Conservation (phyloP, 1,140 invertebrate genomes). For the Chionoecetes opilio region DNA sequence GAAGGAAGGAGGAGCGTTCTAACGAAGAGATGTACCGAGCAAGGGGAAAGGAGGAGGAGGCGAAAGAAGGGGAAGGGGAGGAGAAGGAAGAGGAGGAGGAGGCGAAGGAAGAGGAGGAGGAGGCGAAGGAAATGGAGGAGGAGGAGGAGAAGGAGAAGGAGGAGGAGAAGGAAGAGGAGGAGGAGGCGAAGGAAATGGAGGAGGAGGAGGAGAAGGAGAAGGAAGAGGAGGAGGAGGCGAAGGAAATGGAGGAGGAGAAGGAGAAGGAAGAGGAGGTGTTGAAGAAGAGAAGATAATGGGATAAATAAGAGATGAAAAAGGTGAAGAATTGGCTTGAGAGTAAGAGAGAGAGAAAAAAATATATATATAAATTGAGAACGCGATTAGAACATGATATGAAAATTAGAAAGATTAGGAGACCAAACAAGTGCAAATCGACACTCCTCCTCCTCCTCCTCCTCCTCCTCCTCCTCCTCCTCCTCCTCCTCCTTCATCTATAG, state of each 20-base stretch:
- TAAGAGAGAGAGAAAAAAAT: neutral
- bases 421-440: no score
- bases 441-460: conserved; percentile 1
- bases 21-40: no score
- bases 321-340: neutral
- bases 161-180: neutral
- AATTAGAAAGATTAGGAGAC: no score
- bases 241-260: neutral
- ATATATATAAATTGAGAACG: neutral
- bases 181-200: neutral
- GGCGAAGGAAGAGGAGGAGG: no score
- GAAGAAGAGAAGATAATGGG: neutral
- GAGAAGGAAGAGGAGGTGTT: neutral
- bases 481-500: neutral
- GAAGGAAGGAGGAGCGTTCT: no score
- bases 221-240: neutral
- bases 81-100: no score
- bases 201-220: neutral
- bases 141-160: neutral
- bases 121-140: neutral
- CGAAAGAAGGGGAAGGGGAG: no score
- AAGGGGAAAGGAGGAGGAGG: no score
- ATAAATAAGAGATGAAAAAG: neutral
- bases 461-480: neutral
- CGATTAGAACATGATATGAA: neutral